These are phyloP conservation scores for Labeo rohita DNA, from an alignment of 2,113 vertebrate genomes.

Conservation along the genomic window DNA sequence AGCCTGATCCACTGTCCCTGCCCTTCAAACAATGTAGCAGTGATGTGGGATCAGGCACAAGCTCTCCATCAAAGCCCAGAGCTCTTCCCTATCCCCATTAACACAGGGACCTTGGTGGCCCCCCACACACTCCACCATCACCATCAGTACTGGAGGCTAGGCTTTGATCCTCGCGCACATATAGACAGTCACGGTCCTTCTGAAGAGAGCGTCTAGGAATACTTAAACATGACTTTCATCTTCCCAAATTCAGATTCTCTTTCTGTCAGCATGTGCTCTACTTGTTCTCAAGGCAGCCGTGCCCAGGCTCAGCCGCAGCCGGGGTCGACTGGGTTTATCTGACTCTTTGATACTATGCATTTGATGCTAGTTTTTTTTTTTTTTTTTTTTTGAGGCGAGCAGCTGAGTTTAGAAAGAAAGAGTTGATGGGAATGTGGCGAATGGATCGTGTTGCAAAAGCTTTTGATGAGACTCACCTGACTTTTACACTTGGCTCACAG, in stretches of 20 bases:
- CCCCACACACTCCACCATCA: slow-evolving; percentile 36
- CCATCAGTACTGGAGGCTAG: slow-evolving; percentile 28
- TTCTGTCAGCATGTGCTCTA: slow-evolving; percentile 35
- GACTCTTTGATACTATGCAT: slow-evolving; percentile 18
- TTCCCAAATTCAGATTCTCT: slow-evolving; percentile 34
- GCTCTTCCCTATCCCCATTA: slow-evolving; percentile 32
- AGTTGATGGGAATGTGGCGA: not conserved
- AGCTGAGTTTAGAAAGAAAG: not conserved
- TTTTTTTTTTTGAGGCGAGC: slow-evolving; percentile 3
- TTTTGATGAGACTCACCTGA: not conserved
- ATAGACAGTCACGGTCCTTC: slow-evolving; percentile 40
- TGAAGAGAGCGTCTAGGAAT: slow-evolving; percentile 42
- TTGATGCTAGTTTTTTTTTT: slow-evolving; percentile 5
- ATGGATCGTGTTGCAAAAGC: not conserved
- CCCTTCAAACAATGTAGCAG: slow-evolving; percentile 29
- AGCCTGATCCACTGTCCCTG: slow-evolving; percentile 38
- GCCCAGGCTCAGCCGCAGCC: slow-evolving; percentile 11
- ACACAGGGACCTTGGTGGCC: slow-evolving; percentile 18
- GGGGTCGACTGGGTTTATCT: slow-evolving; percentile 26
- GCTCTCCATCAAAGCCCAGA: slow-evolving; percentile 41
- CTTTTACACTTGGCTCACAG: slow-evolving; percentile 19
- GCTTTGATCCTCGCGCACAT: slow-evolving; percentile 50
- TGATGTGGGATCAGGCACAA: slow-evolving; percentile 26
- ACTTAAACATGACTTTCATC: slow-evolving; percentile 55
- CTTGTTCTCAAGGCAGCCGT: slow-evolving; percentile 18